Percentiles rank a stretch among this genome's conserved stretches.
These are phyloP conservation scores for Amphipyra berbera DNA, from an alignment of 2,888 invertebrate species.

Conservation along the genomic window DNA sequence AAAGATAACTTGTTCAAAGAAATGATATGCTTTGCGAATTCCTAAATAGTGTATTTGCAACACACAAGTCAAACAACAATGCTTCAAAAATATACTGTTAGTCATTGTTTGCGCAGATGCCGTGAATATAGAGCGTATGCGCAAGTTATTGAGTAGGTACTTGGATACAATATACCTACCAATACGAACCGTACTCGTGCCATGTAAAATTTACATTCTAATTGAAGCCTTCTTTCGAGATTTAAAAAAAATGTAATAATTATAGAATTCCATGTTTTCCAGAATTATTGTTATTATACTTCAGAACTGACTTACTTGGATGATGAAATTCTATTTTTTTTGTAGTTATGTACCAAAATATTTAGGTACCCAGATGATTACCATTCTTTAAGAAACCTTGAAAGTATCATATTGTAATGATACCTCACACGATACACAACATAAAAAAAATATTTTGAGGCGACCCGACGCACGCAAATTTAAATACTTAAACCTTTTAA, in stretches of 20 bases:
- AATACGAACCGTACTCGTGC: slow-evolving; percentile 27
- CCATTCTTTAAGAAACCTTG: too few relatives aligned
- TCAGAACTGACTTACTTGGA: not conserved
- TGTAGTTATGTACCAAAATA: too few relatives aligned
- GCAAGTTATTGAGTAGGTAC: slow-evolving; percentile 45
- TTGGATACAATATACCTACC: too few relatives aligned
- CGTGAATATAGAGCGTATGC: slow-evolving; percentile 38
- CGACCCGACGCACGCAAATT: too few relatives aligned
- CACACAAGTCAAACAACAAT: slow-evolving; percentile 19
- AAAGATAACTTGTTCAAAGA: slow-evolving; percentile 8
- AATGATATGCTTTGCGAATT: slow-evolving; percentile 20
- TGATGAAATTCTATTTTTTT: not conserved
- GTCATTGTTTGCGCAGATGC: slow-evolving; percentile 57
- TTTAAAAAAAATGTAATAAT: too few relatives aligned
- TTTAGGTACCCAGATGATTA: too few relatives aligned
- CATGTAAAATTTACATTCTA: too few relatives aligned
- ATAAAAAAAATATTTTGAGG: too few relatives aligned
- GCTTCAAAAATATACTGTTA: slow-evolving; percentile 47
- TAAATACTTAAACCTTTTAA: too few relatives aligned
- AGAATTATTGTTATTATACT: slow-evolving; percentile 5
- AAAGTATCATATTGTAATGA: too few relatives aligned
- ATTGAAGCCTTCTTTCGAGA: too few relatives aligned
- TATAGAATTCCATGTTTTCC: not conserved
- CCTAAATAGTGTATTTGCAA: slow-evolving; percentile 24
- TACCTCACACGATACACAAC: too few relatives aligned